Percentiles rank a stretch among this genome's conserved stretches.
phyloP scores from a whole-genome alignment of 1,140 invertebrate genomes.

The Drosophila ogumai region DNA sequence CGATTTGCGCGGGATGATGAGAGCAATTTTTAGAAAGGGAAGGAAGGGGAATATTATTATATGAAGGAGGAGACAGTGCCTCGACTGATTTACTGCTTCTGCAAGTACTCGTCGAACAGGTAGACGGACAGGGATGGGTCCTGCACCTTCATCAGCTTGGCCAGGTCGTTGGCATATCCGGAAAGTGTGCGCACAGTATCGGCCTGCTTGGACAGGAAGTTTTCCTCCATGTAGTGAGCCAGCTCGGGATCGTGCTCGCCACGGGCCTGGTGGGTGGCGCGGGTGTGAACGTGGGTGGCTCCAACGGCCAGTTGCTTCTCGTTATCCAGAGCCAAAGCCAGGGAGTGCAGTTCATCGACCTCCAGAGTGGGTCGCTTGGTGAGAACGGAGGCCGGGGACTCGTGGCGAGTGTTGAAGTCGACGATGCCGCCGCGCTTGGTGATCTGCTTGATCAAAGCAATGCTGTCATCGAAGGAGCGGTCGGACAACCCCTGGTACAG shows the following conservation, averaged over 20 bases:
- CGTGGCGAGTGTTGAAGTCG: constrained; percentile 59
- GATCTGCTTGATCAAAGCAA: constrained; percentile 91
- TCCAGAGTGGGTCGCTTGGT: constrained; percentile 68
- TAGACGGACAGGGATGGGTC: constrained; percentile 89
- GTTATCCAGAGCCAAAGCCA: constrained; percentile 90
- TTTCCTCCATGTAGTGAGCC: constrained; percentile 90
- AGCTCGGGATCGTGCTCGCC: constrained; percentile 88
- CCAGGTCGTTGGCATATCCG: constrained; percentile 90
- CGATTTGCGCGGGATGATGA: constrained; percentile 43
- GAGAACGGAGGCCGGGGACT: constrained; percentile 45
- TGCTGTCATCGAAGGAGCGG: constrained; percentile 89
- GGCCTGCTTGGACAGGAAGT: constrained; percentile 89
- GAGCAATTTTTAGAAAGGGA: constrained; percentile 33
- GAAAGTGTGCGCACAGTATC: constrained; percentile 89
- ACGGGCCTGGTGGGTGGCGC: constrained; percentile 61
- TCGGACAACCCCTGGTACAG: constrained; percentile 91
- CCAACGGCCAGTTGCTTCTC: constrained; percentile 90
- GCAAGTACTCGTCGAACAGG: constrained; percentile 92
- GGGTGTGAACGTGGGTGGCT: constrained; percentile 88
- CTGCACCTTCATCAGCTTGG: constrained; percentile 87
- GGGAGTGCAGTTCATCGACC: constrained; percentile 88
- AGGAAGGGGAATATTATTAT: constrained; percentile 16
- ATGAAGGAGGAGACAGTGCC: not conserved
- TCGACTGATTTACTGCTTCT: constrained; percentile 86
- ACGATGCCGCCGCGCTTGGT: constrained; percentile 88